phyloP scores from a whole-genome alignment of 1,140 invertebrate species.

The Arctopsyche grandis region DNA sequence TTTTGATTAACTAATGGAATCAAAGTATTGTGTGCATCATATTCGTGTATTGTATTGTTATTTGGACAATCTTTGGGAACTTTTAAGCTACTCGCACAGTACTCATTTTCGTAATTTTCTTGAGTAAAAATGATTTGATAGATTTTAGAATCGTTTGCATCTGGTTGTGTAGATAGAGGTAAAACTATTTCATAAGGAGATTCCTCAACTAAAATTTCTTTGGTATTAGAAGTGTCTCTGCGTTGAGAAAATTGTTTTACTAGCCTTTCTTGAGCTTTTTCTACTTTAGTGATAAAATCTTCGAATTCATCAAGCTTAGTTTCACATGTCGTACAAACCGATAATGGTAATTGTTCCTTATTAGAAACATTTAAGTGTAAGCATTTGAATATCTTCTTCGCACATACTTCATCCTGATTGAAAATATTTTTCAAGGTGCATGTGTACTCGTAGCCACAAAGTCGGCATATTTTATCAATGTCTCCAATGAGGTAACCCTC shows the following conservation, averaged over 20 bases:
- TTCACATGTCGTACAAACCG: constrained; percentile 25
- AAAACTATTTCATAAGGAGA: not conserved
- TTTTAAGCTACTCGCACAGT: not conserved
- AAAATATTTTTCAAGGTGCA: constrained; percentile 21
- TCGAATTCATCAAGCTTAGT: constrained; percentile 34
- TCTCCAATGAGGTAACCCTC: not conserved
- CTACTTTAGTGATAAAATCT: constrained; percentile 20
- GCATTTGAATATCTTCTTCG: constrained; percentile 13
- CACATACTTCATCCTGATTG: not conserved
- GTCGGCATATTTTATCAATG: constrained; percentile 27
- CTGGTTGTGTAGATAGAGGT: not conserved
- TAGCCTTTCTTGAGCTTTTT: constrained; percentile 29
- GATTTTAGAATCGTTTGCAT: not conserved
- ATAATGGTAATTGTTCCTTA: constrained; percentile 20
- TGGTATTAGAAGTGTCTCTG: not conserved
- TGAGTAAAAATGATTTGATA: not conserved
- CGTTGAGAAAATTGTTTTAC: not conserved
- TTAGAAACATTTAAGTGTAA: constrained; percentile 20
- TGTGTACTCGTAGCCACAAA: constrained; percentile 37
- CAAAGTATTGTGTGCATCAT: not conserved
- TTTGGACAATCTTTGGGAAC: not conserved
- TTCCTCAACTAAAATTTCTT: not conserved
- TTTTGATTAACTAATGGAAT: not conserved
- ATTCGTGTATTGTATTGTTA: not conserved
- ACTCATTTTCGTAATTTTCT: not conserved